phyloP scores from a whole-genome alignment of 2,113 vertebrate species.

The Melospiza georgiana region DNA sequence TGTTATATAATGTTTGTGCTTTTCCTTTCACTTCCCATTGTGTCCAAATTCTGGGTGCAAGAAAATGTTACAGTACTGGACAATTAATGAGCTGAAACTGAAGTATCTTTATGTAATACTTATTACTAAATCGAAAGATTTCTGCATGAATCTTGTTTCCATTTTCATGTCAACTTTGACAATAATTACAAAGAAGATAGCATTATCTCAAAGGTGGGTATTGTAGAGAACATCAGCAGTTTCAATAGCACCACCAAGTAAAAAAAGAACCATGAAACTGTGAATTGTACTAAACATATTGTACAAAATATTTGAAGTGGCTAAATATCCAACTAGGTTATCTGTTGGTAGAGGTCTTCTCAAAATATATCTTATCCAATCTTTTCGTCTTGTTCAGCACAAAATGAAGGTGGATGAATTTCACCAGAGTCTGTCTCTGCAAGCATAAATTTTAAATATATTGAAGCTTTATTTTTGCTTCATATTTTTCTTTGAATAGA shows the following conservation, averaged over 20 bases:
- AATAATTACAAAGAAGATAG: not conserved
- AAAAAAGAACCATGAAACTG: not conserved
- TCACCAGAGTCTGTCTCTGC: conserved; percentile 53
- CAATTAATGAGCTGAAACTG: not conserved
- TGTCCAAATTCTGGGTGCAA: not conserved
- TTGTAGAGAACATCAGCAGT: not conserved
- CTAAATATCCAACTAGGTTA: not conserved
- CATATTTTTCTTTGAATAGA: conserved; percentile 74
- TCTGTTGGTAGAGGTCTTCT: conserved; percentile 19
- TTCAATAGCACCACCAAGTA: not conserved
- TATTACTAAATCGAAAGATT: not conserved
- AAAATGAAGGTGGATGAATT: conserved; percentile 45
- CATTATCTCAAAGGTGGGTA: not conserved
- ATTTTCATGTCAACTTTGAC: not conserved
- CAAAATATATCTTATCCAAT: conserved; percentile 9
- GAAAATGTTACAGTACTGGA: not conserved
- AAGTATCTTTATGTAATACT: not conserved
- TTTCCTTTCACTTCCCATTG: not conserved
- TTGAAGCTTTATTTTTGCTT: conserved; percentile 70
- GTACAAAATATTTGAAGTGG: not conserved
- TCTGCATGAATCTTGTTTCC: not conserved
- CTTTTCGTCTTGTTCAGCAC: conserved; percentile 46
- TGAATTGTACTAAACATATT: not conserved
- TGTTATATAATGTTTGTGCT: not conserved
- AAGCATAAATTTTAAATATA: conserved; percentile 72